Evolutionary conservation across 2,113 vertebrate genomes (phyloP).

Genomic region (Gallinago jamesoni): DNA sequence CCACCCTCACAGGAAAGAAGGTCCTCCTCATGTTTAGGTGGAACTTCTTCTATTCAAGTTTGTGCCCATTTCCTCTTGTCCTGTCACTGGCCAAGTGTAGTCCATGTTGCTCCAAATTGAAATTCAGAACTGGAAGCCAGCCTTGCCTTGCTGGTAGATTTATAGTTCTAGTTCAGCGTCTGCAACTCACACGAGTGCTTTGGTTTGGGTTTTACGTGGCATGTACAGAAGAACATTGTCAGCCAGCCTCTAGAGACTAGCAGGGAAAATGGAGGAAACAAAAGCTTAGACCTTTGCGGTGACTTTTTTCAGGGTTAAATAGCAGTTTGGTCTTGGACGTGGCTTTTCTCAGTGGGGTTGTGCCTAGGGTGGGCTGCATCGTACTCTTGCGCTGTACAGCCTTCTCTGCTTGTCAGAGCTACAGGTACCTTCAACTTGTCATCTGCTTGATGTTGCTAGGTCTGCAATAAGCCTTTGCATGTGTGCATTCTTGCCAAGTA

Average conservation of each 20-base stretch:
- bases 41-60: too few species aligned
- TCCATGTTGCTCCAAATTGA: not conserved
- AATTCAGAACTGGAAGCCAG: not conserved
- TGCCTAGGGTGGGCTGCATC: not conserved
- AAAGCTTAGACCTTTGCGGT: not conserved
- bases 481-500: not conserved
- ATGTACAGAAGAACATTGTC: not conserved
- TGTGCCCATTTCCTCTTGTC: too few species aligned
- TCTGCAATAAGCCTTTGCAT: not conserved
- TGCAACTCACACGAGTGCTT: not conserved
- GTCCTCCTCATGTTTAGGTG: too few species aligned
- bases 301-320: not conserved
- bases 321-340: not conserved
- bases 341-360: not conserved
- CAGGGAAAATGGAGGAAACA: not conserved
- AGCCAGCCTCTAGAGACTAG: not conserved
- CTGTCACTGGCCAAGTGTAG: not conserved
- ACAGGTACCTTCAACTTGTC: not conserved
- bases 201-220: not conserved
- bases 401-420: not conserved
- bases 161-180: not conserved
- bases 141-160: not conserved
- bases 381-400: rapidly evolving
- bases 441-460: not conserved
- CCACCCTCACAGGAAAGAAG: too few species aligned